phyloP scores from a whole-genome alignment of 2,113 vertebrate species.

The Vulpes lagopus region DNA sequence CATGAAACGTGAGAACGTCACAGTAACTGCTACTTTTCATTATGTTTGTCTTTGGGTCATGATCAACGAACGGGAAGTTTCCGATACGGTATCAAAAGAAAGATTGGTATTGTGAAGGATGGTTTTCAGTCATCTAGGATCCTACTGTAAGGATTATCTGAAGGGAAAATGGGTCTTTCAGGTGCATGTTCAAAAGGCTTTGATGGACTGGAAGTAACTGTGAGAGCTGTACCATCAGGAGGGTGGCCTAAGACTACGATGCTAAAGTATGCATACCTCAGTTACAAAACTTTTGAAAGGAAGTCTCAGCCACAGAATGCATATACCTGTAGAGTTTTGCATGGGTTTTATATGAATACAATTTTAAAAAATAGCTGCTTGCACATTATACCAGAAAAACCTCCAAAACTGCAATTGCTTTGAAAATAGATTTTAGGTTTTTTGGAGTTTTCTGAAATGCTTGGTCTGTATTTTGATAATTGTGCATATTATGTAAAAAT shows the following conservation, averaged over 20 bases:
- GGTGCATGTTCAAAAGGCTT: constrained; percentile 96
- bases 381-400: constrained; percentile 99
- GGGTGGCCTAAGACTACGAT: constrained; percentile 97
- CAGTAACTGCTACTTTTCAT: constrained; percentile 95
- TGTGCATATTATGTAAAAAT: constrained; percentile 99
- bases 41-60: constrained; percentile 95
- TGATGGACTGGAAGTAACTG: constrained; percentile 96
- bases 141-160: constrained; percentile 93
- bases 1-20: constrained; percentile 96
- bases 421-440: constrained; percentile 99
- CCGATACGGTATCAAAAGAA: constrained; percentile 90
- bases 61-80: constrained; percentile 90
- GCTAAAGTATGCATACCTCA: constrained; percentile 99
- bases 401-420: constrained; percentile 99
- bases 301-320: constrained; percentile 99
- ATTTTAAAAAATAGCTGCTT: constrained; percentile 99
- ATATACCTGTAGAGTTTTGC: constrained; percentile 99
- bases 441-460: constrained; percentile 99
- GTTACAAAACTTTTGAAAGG: constrained; percentile 97
- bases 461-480: constrained; percentile 99
- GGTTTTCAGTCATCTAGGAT: constrained; percentile 93
- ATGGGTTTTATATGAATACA: constrained; percentile 99
- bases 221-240: constrained; percentile 92
- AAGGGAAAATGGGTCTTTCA: constrained; percentile 95
- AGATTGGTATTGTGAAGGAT: constrained; percentile 93